These are phyloP conservation scores for Callopanchax toddi DNA, from an alignment of 2,113 vertebrate genomes.

Conservation along the genomic window DNA sequence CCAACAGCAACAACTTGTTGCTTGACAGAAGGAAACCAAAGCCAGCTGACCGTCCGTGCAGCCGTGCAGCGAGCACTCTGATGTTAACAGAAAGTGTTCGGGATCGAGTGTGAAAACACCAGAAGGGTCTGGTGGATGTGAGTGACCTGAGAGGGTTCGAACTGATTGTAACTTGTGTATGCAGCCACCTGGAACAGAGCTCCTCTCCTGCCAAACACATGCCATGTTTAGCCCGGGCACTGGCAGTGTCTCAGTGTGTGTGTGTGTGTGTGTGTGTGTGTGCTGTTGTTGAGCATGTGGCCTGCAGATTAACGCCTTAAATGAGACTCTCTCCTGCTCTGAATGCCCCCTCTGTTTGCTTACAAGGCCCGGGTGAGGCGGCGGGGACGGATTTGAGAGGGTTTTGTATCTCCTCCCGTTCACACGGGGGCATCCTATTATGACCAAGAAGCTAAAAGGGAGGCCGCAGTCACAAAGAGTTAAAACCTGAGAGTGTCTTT, in stretches of 20 bases:
- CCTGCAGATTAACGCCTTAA: constrained; percentile 72
- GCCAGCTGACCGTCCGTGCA: no score
- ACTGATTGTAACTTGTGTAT: constrained; percentile 55
- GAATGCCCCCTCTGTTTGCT: constrained; percentile 75
- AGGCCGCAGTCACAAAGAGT: constrained; percentile 74
- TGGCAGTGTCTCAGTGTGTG: constrained; percentile 21
- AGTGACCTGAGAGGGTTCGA: constrained; percentile 40
- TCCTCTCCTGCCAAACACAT: constrained; percentile 55
- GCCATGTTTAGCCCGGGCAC: constrained; percentile 54
- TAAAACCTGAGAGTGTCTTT: constrained; percentile 75
- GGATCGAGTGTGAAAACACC: constrained; percentile 23
- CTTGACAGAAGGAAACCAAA: no score
- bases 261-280: constrained; percentile 36
- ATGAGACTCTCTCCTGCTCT: constrained; percentile 72
- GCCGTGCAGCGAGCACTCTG: no score
- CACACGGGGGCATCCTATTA: constrained; percentile 64
- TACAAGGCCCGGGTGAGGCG: constrained; percentile 68
- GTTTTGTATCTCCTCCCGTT: constrained; percentile 71
- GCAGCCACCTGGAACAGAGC: constrained; percentile 68
- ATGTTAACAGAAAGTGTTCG: constrained; percentile 1
- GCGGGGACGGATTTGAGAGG: constrained; percentile 67
- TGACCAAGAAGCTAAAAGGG: constrained; percentile 56
- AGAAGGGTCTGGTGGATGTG: constrained; percentile 15
- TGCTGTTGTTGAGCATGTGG: constrained; percentile 71
- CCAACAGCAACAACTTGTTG: no score